phyloP scores from a whole-genome alignment of 2,113 vertebrate genomes.

The Gnathonemus longibarbis region DNA sequence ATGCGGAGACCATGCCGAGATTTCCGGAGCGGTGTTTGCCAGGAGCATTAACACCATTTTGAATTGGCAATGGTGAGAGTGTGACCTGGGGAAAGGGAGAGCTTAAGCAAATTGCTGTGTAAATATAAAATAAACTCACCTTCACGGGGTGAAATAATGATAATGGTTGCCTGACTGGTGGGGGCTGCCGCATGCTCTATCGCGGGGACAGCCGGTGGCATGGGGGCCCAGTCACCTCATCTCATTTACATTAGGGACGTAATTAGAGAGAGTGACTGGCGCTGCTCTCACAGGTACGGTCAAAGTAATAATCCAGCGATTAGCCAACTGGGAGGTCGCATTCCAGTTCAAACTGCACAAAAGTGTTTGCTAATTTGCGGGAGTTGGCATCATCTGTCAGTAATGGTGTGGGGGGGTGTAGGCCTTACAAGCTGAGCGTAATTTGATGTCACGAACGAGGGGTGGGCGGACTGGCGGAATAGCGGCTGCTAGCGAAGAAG shows the following conservation, averaged over 20 bases:
- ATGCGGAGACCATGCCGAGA: background rate
- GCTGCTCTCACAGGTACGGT: background rate
- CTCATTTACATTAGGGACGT: slow-evolving; percentile 31
- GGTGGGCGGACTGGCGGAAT: background rate
- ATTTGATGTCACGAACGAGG: background rate
- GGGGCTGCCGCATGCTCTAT: slow-evolving; percentile 13
- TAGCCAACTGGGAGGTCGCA: background rate
- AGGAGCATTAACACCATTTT: slow-evolving; percentile 2
- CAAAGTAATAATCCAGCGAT: slow-evolving; percentile 1
- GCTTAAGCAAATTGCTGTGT: slow-evolving; percentile 39
- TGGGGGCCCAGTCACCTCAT: background rate
- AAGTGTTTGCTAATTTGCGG: background rate
- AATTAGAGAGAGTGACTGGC: slow-evolving; percentile 10
- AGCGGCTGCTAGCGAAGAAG: background rate
- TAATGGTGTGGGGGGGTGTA: background rate
- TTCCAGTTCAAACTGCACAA: background rate
- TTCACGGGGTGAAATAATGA: slow-evolving; percentile 33
- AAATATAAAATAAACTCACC: slow-evolving; percentile 40
- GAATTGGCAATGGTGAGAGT: background rate
- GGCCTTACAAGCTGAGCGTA: background rate
- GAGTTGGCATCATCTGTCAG: background rate
- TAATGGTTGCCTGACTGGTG: slow-evolving; percentile 23
- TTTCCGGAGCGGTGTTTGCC: background rate
- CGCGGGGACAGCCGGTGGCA: background rate
- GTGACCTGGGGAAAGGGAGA: background rate